Percentiles rank a stretch among this genome's conserved stretches.
Conservation (phyloP, 2,888 invertebrate genomes). For the Ichneumon xanthorius region DNA sequence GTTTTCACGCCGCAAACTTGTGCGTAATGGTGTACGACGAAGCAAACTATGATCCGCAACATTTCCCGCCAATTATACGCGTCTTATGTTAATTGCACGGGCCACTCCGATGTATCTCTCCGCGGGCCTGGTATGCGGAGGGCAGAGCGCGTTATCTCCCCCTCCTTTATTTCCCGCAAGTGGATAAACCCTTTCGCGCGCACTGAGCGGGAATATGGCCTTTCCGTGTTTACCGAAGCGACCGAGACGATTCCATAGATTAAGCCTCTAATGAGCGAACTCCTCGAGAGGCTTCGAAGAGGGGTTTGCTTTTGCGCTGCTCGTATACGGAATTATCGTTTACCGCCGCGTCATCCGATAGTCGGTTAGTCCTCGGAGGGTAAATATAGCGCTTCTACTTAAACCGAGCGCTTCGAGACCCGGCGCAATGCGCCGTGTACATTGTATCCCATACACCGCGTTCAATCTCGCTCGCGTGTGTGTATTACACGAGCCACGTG, state of each 20-base stretch:
- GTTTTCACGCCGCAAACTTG: constrained; percentile 34
- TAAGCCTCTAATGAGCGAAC: constrained; percentile 11
- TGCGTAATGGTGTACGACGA: neutral
- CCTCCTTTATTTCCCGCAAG: neutral
- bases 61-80: constrained; percentile 34
- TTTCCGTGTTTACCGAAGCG: constrained; percentile 55
- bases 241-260: constrained; percentile 56
- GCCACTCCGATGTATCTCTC: neutral
- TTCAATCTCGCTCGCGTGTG: neutral
- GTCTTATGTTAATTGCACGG: constrained; percentile 50
- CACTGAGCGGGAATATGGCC: constrained; percentile 6
- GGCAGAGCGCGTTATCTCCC: neutral
- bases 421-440: constrained; percentile 16
- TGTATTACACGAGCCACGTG: neutral
- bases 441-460: neutral
- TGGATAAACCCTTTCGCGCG: constrained; percentile 1
- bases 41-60: constrained; percentile 17
- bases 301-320: constrained; percentile 1
- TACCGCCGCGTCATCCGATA: constrained; percentile 39
- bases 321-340: constrained; percentile 43
- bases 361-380: constrained; percentile 31
- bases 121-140: neutral
- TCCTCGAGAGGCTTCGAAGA: constrained; percentile 7
- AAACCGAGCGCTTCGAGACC: constrained; percentile 21
- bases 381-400: constrained; percentile 58